phyloP scores from a whole-genome alignment of 2,888 invertebrate genomes.

The Stenichneumon culpator region DNA sequence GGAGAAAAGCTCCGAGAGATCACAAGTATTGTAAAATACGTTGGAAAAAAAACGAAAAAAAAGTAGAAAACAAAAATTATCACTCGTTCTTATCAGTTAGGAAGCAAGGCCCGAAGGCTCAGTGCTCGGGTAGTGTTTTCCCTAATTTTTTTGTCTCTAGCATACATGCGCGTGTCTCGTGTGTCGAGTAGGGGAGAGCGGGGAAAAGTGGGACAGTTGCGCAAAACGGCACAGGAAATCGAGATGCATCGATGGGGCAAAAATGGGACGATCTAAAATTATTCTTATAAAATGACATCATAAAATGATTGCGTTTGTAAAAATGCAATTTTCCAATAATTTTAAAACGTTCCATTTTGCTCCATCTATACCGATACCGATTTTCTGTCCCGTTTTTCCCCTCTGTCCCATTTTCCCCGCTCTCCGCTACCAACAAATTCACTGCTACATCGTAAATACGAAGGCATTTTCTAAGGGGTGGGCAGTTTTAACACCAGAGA shows the following conservation, averaged over 20 bases:
- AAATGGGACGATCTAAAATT: too few relatives aligned
- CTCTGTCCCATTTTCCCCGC: too few relatives aligned
- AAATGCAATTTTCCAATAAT: too few relatives aligned
- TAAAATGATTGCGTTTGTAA: too few relatives aligned
- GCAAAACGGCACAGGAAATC: too few relatives aligned
- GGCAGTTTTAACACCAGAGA: neutral
- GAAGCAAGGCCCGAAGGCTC: constrained; percentile 54
- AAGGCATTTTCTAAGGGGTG: neutral
- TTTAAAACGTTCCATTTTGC: too few relatives aligned
- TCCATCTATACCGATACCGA: too few relatives aligned
- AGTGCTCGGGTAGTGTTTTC: constrained; percentile 36
- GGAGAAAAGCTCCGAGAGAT: constrained; percentile 67
- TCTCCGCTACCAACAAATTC: constrained; percentile 21
- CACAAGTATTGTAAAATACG: constrained; percentile 65
- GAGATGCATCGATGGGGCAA: too few relatives aligned
- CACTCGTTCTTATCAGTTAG: constrained; percentile 54
- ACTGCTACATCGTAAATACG: constrained; percentile 9
- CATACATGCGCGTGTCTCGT: neutral
- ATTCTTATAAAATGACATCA: too few relatives aligned
- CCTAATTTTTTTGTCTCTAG: constrained; percentile 3
- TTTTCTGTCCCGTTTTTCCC: too few relatives aligned
- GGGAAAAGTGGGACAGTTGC: too few relatives aligned
- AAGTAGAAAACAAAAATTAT: constrained; percentile 5
- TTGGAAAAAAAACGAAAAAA: constrained; percentile 48
- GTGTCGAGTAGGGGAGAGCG: neutral